Evolutionary conservation across 2,113 vertebrate species (phyloP).

Genomic region (Smithornis capensis): DNA sequence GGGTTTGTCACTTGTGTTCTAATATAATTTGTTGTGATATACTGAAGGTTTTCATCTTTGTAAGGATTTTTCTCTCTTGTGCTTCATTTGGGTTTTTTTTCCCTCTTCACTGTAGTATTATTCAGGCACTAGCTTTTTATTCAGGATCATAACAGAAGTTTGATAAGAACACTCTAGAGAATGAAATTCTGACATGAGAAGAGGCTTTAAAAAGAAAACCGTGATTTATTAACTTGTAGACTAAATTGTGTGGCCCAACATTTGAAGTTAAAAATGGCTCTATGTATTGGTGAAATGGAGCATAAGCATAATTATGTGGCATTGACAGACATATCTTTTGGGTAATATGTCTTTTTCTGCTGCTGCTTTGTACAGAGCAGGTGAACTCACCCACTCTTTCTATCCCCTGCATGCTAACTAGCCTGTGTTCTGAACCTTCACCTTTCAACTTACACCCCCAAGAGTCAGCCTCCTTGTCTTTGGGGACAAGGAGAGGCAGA

Average conservation of each 20-base stretch:
- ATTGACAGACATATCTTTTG: not conserved
- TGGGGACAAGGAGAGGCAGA: not conserved
- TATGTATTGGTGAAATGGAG: not conserved
- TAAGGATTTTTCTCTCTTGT: not conserved
- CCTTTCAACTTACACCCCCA: not conserved
- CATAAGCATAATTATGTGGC: not conserved
- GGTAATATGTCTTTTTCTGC: not conserved
- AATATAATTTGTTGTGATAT: not conserved
- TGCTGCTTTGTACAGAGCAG: not conserved
- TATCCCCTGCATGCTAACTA: not conserved
- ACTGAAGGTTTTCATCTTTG: not conserved
- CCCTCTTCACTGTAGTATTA: not conserved
- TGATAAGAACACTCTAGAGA: conserved; percentile 24
- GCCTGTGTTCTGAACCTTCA: not conserved
- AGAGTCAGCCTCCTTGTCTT: not conserved
- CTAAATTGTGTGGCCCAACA: not conserved
- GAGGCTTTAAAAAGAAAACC: not conserved
- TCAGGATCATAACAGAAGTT: not conserved
- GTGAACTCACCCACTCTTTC: not conserved
- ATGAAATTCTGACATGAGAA: not conserved
- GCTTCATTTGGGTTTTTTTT: not conserved
- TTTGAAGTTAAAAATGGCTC: not conserved
- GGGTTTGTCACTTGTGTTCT: not conserved
- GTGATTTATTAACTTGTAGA: not conserved
- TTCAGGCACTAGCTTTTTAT: not conserved